Conservation (phyloP, 1,140 invertebrate species). For the Trichonephila inaurata region DNA sequence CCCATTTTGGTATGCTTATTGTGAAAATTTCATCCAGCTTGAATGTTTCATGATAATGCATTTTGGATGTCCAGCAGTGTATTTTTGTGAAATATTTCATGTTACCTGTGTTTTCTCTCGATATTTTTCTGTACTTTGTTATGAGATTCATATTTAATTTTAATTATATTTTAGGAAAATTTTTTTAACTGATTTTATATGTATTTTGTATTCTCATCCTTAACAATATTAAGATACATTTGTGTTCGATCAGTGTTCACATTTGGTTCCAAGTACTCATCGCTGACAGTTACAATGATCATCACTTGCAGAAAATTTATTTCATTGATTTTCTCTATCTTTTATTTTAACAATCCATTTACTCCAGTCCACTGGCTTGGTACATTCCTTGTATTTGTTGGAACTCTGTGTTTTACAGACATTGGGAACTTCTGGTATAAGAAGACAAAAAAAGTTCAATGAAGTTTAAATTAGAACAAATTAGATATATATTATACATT, state of each 20-base stretch:
- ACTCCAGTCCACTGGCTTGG: conserved; percentile 96
- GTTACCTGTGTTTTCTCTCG: too few species aligned
- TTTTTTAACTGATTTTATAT: too few species aligned
- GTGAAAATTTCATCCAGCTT: too few species aligned
- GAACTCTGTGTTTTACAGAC: conserved; percentile 95
- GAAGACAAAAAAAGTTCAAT: neutral
- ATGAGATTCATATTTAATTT: too few species aligned
- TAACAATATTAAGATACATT: conserved; percentile 84
- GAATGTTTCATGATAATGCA: too few species aligned
- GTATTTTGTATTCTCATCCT: neutral
- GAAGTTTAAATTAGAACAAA: neutral
- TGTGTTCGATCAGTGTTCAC: conserved; percentile 97
- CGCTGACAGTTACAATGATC: conserved; percentile 96
- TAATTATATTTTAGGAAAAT: too few species aligned
- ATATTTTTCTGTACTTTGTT: too few species aligned
- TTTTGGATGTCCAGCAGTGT: too few species aligned
- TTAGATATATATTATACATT: neutral
- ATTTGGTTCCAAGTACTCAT: conserved; percentile 95
- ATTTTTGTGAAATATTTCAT: too few species aligned
- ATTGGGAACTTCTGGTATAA: neutral
- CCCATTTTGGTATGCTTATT: too few species aligned
- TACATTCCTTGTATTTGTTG: conserved; percentile 93
- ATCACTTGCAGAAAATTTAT: conserved; percentile 97
- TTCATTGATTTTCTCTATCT: conserved; percentile 95
- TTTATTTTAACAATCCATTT: conserved; percentile 97